Conservation (phyloP, 2,888 invertebrate genomes). For the Leptinotarsa peninsularis region DNA sequence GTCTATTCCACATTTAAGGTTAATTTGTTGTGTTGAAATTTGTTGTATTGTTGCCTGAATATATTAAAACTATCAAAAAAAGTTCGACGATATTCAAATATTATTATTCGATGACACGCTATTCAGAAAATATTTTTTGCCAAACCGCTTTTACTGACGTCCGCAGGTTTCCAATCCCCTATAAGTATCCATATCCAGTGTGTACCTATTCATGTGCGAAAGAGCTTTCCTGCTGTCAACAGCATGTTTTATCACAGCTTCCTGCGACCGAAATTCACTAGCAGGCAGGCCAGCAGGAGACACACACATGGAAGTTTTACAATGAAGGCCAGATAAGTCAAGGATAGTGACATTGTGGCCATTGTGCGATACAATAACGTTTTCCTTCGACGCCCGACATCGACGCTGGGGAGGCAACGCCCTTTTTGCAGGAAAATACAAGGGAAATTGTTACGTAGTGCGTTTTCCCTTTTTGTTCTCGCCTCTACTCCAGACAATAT, state of each 20-base stretch:
- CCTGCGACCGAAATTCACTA: constrained; percentile 27
- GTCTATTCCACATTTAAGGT: too few relatives aligned
- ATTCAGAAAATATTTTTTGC: background rate
- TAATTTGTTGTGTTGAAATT: background rate
- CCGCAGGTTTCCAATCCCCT: constrained; percentile 11
- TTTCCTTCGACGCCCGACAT: constrained; percentile 24
- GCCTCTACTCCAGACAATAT: constrained; percentile 42
- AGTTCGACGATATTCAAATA: background rate
- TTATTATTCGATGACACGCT: background rate
- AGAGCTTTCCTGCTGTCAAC: constrained; percentile 27
- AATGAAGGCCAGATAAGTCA: constrained; percentile 34
- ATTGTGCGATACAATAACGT: constrained; percentile 23
- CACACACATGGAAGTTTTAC: constrained; percentile 17
- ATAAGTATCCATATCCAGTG: constrained; percentile 16
- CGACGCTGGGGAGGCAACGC: constrained; percentile 34
- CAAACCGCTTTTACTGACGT: constrained; percentile 9
- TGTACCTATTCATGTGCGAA: constrained; percentile 18
- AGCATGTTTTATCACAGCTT: constrained; percentile 30
- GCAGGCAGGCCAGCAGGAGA: constrained; percentile 21
- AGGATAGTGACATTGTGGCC: constrained; percentile 24
- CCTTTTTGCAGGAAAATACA: constrained; percentile 35
- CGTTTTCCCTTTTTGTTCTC: constrained; percentile 44
- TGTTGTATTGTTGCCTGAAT: background rate
- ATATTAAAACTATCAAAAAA: background rate
- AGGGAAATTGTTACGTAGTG: constrained; percentile 44